phyloP scores from a whole-genome alignment of 2,797 vertebrate genomes.

The Tokudaia muenninki region DNA sequence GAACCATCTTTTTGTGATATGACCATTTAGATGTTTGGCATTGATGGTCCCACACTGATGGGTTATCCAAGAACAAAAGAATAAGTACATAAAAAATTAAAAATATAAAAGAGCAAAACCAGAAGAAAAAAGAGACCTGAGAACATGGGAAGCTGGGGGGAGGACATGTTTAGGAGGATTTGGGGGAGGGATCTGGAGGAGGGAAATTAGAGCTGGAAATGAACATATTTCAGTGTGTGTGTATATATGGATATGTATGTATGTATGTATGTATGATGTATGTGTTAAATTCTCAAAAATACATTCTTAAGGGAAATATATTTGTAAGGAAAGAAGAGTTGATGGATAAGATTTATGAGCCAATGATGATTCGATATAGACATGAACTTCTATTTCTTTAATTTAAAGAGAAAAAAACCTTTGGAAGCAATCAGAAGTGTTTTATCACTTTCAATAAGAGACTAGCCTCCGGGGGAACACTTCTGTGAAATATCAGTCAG shows the following conservation, averaged over 20 bases:
- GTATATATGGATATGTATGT: no score
- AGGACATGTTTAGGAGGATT: background rate
- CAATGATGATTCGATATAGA: background rate
- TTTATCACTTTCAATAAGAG: slow-evolving; percentile 24
- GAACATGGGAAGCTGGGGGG: background rate
- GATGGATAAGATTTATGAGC: background rate
- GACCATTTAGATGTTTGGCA: background rate
- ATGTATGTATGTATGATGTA: no score
- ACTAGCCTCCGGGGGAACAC: background rate
- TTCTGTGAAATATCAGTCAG: slow-evolving; percentile 14
- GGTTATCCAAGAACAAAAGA: background rate
- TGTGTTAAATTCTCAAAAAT: background rate
- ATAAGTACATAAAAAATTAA: background rate
- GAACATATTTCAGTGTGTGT: background rate
- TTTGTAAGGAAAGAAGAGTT: background rate
- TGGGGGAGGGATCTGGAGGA: background rate
- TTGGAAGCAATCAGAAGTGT: background rate
- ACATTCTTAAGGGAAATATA: background rate
- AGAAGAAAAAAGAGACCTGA: rapidly evolving
- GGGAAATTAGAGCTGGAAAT: background rate
- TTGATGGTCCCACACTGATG: background rate
- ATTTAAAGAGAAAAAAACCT: background rate
- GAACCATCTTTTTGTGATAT: background rate
- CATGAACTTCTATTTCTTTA: background rate
- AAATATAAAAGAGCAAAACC: no score